A percentile compares a stretch with the other conserved stretches of the same genome.
These are phyloP conservation scores for Acromyrmex echinatior DNA, from an alignment of 1,140 invertebrate genomes.

Conservation along the genomic window DNA sequence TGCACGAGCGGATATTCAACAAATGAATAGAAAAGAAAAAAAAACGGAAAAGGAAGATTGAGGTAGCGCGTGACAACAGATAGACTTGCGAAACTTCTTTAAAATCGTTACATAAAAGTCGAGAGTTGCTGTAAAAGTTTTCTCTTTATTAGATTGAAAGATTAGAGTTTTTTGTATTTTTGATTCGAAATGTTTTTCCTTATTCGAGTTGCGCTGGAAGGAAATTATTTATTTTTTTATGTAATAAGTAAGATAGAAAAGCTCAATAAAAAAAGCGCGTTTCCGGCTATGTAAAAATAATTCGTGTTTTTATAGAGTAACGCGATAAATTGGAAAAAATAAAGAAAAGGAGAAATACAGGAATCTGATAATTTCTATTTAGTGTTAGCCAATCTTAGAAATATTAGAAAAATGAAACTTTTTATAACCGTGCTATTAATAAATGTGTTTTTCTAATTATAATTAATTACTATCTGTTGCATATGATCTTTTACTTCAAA, in stretches of 20 bases:
- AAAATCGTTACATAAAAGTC: slow-evolving; percentile 34
- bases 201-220: background rate
- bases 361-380: background rate
- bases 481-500: too few species aligned
- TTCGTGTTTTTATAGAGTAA: background rate
- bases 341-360: background rate
- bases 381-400: background rate
- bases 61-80: background rate
- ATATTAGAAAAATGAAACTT: background rate
- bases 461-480: background rate
- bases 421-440: background rate
- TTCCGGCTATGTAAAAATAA: too few species aligned
- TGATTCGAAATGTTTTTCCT: background rate
- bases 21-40: background rate
- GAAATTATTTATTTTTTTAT: slow-evolving; percentile 14
- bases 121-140: slow-evolving; percentile 7
- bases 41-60: background rate
- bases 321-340: background rate
- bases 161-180: background rate
- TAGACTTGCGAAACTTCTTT: slow-evolving; percentile 22
- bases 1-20: slow-evolving; percentile 8
- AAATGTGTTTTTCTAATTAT: background rate
- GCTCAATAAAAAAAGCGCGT: background rate
- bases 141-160: background rate
- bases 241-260: background rate